Base-by-base conservation (phyloP, 2,888 invertebrate species). In the Tachystola acroxantha region DNA sequence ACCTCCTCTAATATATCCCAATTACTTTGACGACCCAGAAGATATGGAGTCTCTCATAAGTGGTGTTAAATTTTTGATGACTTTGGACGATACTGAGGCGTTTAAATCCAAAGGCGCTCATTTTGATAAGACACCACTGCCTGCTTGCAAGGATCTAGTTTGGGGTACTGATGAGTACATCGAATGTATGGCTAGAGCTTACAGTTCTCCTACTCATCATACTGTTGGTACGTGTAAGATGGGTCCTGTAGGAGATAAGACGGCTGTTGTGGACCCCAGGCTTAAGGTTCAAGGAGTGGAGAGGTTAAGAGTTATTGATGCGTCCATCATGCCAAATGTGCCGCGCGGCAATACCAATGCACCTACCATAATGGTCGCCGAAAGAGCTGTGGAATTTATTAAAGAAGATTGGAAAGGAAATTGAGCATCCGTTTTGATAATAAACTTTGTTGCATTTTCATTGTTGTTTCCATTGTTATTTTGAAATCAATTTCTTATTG, bases 341-440 rank as follows among this genome's bases (percentile, higher is more conserved):
- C 82, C 92, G 0, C 92, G 93, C 43, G 94, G 93, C 0, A 95
- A 95, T 61, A 94, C 94, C 0, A 94, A 94, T 54, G 95, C 93
- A 0, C 92, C 95, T 0, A 88, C 89, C 0, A 91, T 94, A 5
- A 94, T 94, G 94, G 93, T 94, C 30, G 95, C 91, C 0, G 94
- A 94, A 35, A 60, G 56, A 35, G 80, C 72, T 0, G 69, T 53
- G 0, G 64, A 54, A 33, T 43, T 73, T 0, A 42, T 80, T 13
- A 50, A 74, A 6, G 60, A 68, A 27, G 58, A 77, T 39, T 78
- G 73, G 74, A 10, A 19, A 12, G 12, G n/a, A n/a, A n/a, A n/a
- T n/a, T n/a, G n/a, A n/a, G n/a, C n/a, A n/a, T n/a, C n/a, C n/a
- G n/a, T n/a, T n/a, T n/a, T n/a, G n/a, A n/a, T n/a, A n/a, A n/a